These are phyloP conservation scores for Gambusia yucatana DNA, from an alignment of 2,797 vertebrate species.

Conservation along the genomic window DNA sequence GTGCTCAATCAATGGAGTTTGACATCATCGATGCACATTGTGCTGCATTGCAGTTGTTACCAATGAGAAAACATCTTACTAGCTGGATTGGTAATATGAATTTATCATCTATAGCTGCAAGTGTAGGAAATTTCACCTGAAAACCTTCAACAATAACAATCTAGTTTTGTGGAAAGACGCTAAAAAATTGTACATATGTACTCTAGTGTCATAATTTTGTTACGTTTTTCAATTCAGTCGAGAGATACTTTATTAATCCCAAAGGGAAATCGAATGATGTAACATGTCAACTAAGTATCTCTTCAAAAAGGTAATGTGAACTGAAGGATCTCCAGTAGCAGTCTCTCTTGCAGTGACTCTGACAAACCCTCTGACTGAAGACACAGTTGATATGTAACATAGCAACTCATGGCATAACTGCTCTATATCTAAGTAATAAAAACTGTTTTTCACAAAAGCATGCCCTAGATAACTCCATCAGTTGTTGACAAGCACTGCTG, in stretches of 20 bases:
- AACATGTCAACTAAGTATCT: neutral
- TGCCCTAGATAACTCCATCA: neutral
- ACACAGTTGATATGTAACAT: neutral
- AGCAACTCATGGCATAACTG: neutral
- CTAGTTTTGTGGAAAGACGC: neutral
- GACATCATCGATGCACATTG: slow-evolving; percentile 40
- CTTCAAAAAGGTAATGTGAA: neutral
- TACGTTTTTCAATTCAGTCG: neutral
- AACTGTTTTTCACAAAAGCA: neutral
- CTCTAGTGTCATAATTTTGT: neutral
- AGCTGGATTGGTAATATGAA: neutral
- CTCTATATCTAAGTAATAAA: neutral
- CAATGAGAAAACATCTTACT: slow-evolving; percentile 14
- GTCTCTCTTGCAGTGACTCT: neutral
- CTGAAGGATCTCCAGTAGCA: too few species aligned
- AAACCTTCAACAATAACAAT: neutral
- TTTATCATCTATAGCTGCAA: neutral
- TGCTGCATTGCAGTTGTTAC: slow-evolving; percentile 35
- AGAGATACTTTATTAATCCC: neutral
- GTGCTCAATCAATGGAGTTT: slow-evolving; percentile 74
- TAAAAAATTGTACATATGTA: neutral
- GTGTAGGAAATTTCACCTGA: neutral
- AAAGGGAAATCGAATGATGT: neutral
- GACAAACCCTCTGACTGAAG: neutral
- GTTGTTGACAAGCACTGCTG: neutral